Percentiles rank a stretch among this genome's conserved stretches.
Conservation (phyloP, 2,888 invertebrate genomes). For the Esperia sulphurella region DNA sequence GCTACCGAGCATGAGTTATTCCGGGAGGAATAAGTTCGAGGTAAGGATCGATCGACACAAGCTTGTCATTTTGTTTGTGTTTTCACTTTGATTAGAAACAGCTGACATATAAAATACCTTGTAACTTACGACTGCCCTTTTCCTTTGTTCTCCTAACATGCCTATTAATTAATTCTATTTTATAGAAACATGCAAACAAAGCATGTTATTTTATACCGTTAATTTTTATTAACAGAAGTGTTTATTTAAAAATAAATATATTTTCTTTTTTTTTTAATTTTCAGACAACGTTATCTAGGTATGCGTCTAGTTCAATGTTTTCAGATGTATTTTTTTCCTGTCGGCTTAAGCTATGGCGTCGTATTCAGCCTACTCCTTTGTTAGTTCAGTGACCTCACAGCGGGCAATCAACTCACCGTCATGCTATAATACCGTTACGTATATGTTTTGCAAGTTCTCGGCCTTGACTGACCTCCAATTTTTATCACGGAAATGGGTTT, state of each 20-base stretch:
- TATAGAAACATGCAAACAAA: neutral
- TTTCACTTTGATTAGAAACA: conserved; percentile 78
- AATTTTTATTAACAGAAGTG: too few species aligned
- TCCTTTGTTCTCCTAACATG: conserved; percentile 53
- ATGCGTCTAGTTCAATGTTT: too few species aligned
- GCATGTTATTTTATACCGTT: too few species aligned
- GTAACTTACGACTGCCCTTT: conserved; percentile 20
- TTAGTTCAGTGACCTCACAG: conserved; percentile 51
- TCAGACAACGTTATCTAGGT: neutral
- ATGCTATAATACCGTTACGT: conserved; percentile 41
- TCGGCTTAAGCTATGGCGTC: neutral
- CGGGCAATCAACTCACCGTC: conserved; percentile 42
- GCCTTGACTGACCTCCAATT: conserved; percentile 21
- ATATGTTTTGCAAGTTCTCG: conserved; percentile 30
- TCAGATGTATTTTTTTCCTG: neutral
- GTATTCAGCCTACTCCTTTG: conserved; percentile 31
- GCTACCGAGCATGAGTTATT: conserved; percentile 80
- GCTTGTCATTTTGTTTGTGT: conserved; percentile 56
- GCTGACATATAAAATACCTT: conserved; percentile 67
- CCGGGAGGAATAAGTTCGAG: conserved; percentile 83
- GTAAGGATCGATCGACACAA: conserved; percentile 52
- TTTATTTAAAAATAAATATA: neutral
- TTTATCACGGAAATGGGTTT: conserved; percentile 9
- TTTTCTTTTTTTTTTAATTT: neutral
- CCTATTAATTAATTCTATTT: neutral